phyloP scores from a whole-genome alignment of 2,113 vertebrate species.

The Rallus limicola region DNA sequence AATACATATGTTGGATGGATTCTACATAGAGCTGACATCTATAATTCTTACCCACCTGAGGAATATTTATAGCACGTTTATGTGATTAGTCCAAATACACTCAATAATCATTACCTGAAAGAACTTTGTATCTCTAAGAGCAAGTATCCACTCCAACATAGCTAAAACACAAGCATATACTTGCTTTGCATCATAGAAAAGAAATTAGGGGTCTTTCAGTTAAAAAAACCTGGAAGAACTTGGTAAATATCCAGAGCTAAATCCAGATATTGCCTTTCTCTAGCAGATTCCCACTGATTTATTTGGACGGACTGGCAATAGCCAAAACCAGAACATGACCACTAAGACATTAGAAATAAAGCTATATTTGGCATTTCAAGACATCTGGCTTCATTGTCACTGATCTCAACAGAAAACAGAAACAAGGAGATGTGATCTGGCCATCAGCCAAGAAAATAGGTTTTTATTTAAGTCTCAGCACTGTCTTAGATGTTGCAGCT shows the following conservation, averaged over 20 bases:
- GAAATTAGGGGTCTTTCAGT: neutral
- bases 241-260: neutral
- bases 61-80: neutral
- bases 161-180: neutral
- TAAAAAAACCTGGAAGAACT: neutral
- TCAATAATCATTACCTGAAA: neutral
- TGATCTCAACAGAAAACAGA: neutral
- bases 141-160: fast-evolving
- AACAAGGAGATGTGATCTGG: neutral
- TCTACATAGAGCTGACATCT: neutral
- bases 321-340: neutral
- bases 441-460: neutral
- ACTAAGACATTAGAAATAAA: neutral
- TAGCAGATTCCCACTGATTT: neutral
- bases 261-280: neutral
- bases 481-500: neutral
- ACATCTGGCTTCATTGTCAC: neutral
- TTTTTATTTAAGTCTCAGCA: neutral
- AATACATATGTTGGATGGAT: neutral
- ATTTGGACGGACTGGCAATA: neutral
- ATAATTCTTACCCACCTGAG: neutral
- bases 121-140: neutral
- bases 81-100: neutral
- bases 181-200: neutral
- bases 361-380: neutral